A percentile compares a stretch with the other conserved stretches of the same genome.
Evolutionary conservation across 2,797 vertebrate species (phyloP).

Genomic region (Oreochromis grahami): DNA sequence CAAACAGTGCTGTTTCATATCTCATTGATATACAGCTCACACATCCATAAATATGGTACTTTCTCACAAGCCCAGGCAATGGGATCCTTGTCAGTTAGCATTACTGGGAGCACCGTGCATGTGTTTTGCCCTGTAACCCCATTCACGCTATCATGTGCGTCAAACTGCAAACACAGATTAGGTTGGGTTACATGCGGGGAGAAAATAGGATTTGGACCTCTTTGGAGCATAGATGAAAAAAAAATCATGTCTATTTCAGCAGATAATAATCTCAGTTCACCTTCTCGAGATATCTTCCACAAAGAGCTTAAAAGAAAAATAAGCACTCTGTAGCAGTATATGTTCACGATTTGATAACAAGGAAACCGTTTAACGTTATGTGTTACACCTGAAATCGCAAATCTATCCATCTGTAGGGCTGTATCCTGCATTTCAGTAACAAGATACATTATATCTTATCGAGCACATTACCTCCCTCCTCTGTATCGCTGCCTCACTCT

Average conservation of each 20-base stretch:
- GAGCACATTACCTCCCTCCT: constrained; percentile 32
- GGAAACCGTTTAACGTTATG: not conserved
- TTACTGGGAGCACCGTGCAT: constrained; percentile 33
- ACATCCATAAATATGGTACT: constrained; percentile 50
- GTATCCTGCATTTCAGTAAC: constrained; percentile 24
- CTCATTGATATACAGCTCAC: constrained; percentile 51
- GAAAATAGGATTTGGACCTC: constrained; percentile 35
- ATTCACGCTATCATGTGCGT: constrained; percentile 13
- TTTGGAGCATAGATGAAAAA: constrained; percentile 4
- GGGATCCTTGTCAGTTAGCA: constrained; percentile 48
- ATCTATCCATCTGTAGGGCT: not conserved
- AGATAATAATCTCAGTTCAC: constrained; percentile 26
- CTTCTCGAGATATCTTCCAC: not conserved
- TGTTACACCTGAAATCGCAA: not conserved
- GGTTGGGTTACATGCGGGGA: constrained; percentile 1
- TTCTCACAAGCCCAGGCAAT: constrained; percentile 28
- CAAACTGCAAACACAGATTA: constrained; percentile 37
- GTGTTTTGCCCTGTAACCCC: constrained; percentile 32
- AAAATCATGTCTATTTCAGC: constrained; percentile 11
- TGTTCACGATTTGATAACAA: not conserved
- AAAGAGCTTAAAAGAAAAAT: not conserved
- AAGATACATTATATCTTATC: constrained; percentile 52
- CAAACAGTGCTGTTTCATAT: constrained; percentile 23
- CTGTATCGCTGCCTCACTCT: not conserved
- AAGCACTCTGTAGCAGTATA: not conserved